These are phyloP conservation scores for Panorpa germanica DNA, from an alignment of 2,888 invertebrate genomes.

Conservation along the genomic window DNA sequence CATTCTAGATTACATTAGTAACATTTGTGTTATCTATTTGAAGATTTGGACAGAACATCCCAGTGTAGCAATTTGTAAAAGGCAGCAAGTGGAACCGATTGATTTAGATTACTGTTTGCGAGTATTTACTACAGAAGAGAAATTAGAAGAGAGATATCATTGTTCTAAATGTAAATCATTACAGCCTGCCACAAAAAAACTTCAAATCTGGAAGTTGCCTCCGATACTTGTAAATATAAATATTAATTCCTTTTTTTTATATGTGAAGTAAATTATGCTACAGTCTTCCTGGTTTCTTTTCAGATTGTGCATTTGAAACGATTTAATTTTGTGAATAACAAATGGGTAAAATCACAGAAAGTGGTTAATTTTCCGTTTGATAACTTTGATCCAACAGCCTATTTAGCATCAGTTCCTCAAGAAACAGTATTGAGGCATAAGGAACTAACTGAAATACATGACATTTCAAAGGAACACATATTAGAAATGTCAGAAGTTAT, in stretches of 20 bases:
- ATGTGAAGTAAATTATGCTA: background rate
- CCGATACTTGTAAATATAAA: constrained; percentile 51
- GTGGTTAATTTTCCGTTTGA: constrained; percentile 77
- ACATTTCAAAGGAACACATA: constrained; percentile 8
- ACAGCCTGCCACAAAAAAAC: constrained; percentile 73
- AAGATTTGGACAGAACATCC: constrained; percentile 58
- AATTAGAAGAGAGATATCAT: constrained; percentile 68
- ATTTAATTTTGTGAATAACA: constrained; percentile 75
- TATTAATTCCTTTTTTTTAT: constrained; percentile 3
- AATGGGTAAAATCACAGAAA: constrained; percentile 91
- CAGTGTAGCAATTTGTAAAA: constrained; percentile 48
- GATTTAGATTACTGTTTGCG: constrained; percentile 69
- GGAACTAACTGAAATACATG: too few species aligned
- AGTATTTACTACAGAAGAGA: constrained; percentile 76
- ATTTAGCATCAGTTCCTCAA: constrained; percentile 64
- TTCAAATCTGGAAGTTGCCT: constrained; percentile 82
- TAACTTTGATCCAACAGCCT: constrained; percentile 73
- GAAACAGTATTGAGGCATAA: constrained; percentile 50
- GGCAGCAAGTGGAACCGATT: constrained; percentile 61
- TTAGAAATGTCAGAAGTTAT: background rate
- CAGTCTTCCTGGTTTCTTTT: constrained; percentile 11
- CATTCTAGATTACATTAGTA: background rate
- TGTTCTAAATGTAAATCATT: constrained; percentile 68
- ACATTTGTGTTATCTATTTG: constrained; percentile 9
- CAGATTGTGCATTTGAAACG: constrained; percentile 85